Conservation (phyloP, 2,888 invertebrate genomes). For the Dryococelus australis region DNA sequence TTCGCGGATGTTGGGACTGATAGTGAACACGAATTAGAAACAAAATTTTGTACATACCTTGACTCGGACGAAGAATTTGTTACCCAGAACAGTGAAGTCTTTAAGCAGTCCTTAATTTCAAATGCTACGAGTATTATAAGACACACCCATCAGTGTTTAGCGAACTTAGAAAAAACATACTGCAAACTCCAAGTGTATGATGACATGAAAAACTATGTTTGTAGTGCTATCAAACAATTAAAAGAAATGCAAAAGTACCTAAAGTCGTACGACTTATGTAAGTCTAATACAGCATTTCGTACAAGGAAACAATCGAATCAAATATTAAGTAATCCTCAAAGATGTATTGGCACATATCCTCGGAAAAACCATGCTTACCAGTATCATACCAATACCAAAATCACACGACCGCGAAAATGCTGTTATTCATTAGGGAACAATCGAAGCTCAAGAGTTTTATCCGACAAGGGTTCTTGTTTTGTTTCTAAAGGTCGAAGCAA, state of each 20-base stretch:
- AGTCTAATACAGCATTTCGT: neutral
- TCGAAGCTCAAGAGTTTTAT: neutral
- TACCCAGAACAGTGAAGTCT: neutral
- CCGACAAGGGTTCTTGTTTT: neutral
- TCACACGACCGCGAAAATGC: neutral
- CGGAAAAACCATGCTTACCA: neutral
- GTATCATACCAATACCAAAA: neutral
- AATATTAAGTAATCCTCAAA: neutral
- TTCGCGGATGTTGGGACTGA: neutral
- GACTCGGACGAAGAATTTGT: neutral
- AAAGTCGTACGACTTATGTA: neutral
- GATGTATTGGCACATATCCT: neutral
- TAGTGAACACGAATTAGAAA: neutral
- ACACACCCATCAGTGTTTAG: neutral
- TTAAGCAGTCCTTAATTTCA: neutral
- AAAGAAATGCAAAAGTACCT: neutral
- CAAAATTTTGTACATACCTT: neutral
- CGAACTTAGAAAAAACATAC: neutral
- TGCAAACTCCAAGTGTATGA: neutral
- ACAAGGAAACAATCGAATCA: neutral
- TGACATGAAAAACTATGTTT: neutral
- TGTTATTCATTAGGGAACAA: conserved; percentile 1
- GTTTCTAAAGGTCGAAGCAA: neutral
- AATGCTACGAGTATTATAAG: neutral
- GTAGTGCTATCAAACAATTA: neutral